These are phyloP conservation scores for Adelognathus sp. DNA, from an alignment of 2,888 invertebrate genomes.

Conservation along the genomic window DNA sequence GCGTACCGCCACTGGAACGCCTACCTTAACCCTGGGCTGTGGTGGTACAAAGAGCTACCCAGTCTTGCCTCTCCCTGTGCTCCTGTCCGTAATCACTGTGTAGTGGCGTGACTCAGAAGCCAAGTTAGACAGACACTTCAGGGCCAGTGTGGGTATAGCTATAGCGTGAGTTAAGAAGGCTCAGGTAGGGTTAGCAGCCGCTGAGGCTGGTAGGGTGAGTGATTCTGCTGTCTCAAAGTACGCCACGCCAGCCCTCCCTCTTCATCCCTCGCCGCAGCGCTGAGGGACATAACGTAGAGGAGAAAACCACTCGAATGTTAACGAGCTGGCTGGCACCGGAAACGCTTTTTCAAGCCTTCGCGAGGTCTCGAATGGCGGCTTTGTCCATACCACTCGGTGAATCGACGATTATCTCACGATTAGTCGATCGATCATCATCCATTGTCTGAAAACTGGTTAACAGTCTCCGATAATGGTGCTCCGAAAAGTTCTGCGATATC, in stretches of 20 bases:
- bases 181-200: not conserved
- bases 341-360: conserved; percentile 1
- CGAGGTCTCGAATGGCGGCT: not conserved
- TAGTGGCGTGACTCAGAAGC: conserved; percentile 59
- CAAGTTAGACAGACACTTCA: conserved; percentile 53
- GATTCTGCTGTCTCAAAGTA: conserved; percentile 47
- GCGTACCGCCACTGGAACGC: too few species aligned
- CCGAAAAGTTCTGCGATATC: not conserved
- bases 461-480: not conserved
- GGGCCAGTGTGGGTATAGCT: not conserved
- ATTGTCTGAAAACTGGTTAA: not conserved
- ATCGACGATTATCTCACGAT: not conserved
- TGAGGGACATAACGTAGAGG: not conserved
- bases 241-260: conserved; percentile 14
- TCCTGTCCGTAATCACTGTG: conserved; percentile 44
- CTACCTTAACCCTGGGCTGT: too few species aligned
- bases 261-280: not conserved
- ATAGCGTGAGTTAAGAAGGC: not conserved
- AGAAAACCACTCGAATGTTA: conserved; percentile 52
- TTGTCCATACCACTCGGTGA: not conserved
- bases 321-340: not conserved
- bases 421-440: not conserved
- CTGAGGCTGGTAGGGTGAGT: conserved; percentile 31
- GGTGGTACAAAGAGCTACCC: not conserved
- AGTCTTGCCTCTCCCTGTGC: not conserved